Conservation (phyloP, 2,888 invertebrate genomes). For the Nemoura dubitans region DNA sequence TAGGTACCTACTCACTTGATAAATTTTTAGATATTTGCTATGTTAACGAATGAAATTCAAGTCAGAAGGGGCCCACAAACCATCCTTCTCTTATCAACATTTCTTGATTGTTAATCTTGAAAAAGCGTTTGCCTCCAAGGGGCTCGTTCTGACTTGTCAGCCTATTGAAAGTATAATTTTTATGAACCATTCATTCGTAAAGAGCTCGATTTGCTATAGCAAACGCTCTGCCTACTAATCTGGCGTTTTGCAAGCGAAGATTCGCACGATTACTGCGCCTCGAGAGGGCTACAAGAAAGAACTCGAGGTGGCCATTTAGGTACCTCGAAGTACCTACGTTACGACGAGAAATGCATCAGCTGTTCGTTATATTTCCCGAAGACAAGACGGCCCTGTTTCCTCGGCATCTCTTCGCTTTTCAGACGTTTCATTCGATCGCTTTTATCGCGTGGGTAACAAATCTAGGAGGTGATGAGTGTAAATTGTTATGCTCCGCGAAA, state of each 20-base stretch:
- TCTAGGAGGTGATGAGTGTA: no score
- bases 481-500: no score
- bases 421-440: no score
- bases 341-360: no score
- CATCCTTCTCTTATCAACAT: background rate
- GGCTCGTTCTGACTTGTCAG: background rate
- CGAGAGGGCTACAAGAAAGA: no score
- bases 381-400: no score
- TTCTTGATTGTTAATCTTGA: background rate
- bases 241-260: background rate
- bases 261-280: no score
- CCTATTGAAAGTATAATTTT: background rate
- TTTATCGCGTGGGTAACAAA: no score
- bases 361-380: no score
- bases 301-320: no score
- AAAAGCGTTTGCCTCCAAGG: background rate
- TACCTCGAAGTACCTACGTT: no score
- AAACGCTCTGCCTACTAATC: background rate
- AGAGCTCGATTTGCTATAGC: background rate
- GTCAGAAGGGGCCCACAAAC: background rate
- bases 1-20: background rate
- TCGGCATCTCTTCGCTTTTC: no score
- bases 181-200: background rate
- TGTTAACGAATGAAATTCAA: background rate
- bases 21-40: background rate